Evolutionary conservation across 2,113 vertebrate species (phyloP).

Genomic region (Chaetorhynchus papuensis): DNA sequence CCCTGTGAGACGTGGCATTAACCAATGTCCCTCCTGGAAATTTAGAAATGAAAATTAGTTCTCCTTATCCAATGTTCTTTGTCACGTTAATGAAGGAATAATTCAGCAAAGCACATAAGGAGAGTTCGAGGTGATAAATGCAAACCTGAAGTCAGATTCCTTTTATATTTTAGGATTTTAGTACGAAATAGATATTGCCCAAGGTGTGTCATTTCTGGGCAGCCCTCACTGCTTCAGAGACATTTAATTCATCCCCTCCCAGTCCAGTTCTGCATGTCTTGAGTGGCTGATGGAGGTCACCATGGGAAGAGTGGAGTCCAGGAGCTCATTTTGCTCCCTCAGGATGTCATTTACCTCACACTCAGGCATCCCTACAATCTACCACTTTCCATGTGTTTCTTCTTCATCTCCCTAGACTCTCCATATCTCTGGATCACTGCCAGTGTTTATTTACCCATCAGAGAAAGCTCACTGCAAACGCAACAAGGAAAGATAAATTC

Average conservation of each 20-base stretch:
- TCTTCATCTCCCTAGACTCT: neutral
- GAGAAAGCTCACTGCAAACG: neutral
- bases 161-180: neutral
- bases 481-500: neutral
- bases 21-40: neutral
- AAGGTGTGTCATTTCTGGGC: neutral
- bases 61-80: rapidly evolving
- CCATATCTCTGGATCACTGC: neutral
- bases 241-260: neutral
- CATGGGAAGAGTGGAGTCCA: neutral
- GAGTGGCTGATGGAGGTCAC: neutral
- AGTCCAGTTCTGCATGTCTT: neutral
- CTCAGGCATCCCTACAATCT: neutral
- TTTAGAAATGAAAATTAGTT: neutral
- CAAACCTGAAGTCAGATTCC: neutral
- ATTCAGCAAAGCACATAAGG: neutral
- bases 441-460: neutral
- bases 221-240: neutral
- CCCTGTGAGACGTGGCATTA: neutral
- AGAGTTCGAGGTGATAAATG: neutral
- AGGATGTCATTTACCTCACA: neutral
- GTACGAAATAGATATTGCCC: neutral
- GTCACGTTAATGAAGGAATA: neutral
- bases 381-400: neutral
- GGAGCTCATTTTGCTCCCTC: neutral